These are phyloP conservation scores for Dryobotodes eremita DNA, from an alignment of 2,888 invertebrate genomes.

Conservation along the genomic window DNA sequence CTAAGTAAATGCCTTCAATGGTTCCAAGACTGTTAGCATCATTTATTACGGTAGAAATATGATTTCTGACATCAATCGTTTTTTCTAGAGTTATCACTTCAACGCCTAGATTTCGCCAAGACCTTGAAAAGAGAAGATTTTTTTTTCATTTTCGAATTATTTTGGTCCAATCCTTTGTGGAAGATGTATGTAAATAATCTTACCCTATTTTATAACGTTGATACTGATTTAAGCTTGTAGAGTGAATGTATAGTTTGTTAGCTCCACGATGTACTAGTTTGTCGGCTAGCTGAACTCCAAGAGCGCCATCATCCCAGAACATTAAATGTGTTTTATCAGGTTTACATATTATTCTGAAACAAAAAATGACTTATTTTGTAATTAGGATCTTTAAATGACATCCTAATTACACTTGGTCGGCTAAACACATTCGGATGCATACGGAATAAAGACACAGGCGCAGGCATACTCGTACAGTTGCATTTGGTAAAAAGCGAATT, in stretches of 20 bases:
- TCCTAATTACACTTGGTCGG: neutral
- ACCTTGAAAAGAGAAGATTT: neutral
- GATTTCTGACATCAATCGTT: neutral
- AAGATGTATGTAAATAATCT: neutral
- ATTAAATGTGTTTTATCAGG: slow-evolving; percentile 36
- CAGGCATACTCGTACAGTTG: neutral
- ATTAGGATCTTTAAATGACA: too few relatives aligned
- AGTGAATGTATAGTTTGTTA: slow-evolving; percentile 68
- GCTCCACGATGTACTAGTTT: slow-evolving; percentile 72
- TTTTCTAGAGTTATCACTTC: neutral
- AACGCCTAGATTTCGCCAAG: slow-evolving; percentile 31
- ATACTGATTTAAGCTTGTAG: slow-evolving; percentile 20
- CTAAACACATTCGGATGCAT: neutral
- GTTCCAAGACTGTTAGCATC: slow-evolving; percentile 13
- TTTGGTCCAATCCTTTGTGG: neutral
- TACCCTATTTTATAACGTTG: slow-evolving; percentile 35
- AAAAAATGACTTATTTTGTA: too few relatives aligned
- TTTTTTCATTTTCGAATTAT: neutral
- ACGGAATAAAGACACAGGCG: neutral
- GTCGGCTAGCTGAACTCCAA: slow-evolving; percentile 70
- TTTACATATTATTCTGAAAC: slow-evolving; percentile 29
- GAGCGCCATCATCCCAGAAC: slow-evolving; percentile 41
- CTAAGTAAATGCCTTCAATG: slow-evolving; percentile 28
- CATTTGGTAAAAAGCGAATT: neutral
- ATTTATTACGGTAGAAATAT: neutral